Evolutionary conservation across 92 coral and sea anemone genomes (phyloP).

Genomic region (Porites evermanni): DNA sequence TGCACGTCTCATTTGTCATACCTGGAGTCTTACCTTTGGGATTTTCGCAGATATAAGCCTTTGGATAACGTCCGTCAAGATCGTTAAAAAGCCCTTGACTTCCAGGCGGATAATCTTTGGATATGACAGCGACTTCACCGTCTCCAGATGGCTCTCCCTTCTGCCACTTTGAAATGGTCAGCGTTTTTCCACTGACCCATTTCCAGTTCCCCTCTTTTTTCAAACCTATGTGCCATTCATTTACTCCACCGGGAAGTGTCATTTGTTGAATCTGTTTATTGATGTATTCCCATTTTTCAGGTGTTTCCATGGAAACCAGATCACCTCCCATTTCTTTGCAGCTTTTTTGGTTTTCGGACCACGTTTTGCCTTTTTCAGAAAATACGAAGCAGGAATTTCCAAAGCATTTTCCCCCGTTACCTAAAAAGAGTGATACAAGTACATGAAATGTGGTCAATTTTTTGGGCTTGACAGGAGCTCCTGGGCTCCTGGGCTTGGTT

Average conservation of each 20-base stretch:
- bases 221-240: not conserved
- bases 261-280: constrained; percentile 38
- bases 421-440: not conserved
- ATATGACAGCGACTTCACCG: not conserved
- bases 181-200: not conserved
- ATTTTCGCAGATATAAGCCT: not conserved
- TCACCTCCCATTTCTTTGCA: constrained; percentile 44
- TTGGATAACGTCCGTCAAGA: not conserved
- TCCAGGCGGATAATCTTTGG: not conserved
- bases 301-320: constrained; percentile 56
- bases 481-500: too few species aligned
- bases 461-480: too few species aligned
- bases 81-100: not conserved
- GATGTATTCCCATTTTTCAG: constrained; percentile 37
- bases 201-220: not conserved
- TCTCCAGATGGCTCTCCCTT: not conserved
- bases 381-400: constrained; percentile 31
- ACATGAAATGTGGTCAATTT: not conserved
- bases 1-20: too few species aligned
- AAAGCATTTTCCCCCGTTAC: constrained; percentile 12
- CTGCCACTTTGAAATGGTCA: not conserved
- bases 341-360: constrained; percentile 32
- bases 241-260: not conserved
- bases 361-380: constrained; percentile 10
- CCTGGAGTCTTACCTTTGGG: not conserved